A percentile compares a stretch with the other conserved stretches of the same genome.
phyloP scores from a whole-genome alignment of 2,113 vertebrate genomes.

The Pseudorasbora parva region DNA sequence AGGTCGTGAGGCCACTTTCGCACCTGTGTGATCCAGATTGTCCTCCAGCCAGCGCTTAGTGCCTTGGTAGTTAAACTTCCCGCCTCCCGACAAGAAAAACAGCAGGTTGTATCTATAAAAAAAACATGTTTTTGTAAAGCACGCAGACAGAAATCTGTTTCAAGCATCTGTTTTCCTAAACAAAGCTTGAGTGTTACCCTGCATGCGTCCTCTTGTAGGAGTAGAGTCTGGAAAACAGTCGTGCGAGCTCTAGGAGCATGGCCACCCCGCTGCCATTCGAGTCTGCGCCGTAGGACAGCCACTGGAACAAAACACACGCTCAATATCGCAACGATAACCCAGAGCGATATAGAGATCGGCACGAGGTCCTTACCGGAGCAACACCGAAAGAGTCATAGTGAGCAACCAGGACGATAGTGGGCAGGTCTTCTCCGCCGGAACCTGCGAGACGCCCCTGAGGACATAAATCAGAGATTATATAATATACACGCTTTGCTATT shows the following conservation, averaged over 20 bases:
- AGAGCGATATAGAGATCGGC: neutral
- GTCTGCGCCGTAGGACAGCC: conserved; percentile 94
- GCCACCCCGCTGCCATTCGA: conserved; percentile 94
- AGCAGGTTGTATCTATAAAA: conserved; percentile 90
- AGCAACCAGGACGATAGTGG: conserved; percentile 93
- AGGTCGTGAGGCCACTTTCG: neutral
- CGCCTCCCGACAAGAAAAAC: conserved; percentile 96
- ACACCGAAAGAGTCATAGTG: conserved; percentile 97
- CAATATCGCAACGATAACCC: no score
- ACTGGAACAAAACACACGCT: conserved; percentile 72
- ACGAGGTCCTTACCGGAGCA: conserved; percentile 82
- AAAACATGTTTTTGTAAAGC: neutral
- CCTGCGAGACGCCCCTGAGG: conserved; percentile 89
- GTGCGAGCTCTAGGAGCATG: conserved; percentile 89
- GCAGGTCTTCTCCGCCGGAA: conserved; percentile 94
- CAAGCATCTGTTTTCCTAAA: neutral
- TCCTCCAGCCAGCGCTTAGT: conserved; percentile 98
- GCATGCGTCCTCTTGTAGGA: conserved; percentile 98
- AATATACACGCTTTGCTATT: neutral
- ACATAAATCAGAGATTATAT: neutral
- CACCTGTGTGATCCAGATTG: conserved; percentile 96
- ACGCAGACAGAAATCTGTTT: neutral
- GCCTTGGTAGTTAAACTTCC: conserved; percentile 98
- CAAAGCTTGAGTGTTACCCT: conserved; percentile 73
- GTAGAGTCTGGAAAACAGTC: conserved; percentile 95